Evolutionary conservation across 2,888 invertebrate genomes (phyloP).

Genomic region (Gonocerus acuteangulatus): DNA sequence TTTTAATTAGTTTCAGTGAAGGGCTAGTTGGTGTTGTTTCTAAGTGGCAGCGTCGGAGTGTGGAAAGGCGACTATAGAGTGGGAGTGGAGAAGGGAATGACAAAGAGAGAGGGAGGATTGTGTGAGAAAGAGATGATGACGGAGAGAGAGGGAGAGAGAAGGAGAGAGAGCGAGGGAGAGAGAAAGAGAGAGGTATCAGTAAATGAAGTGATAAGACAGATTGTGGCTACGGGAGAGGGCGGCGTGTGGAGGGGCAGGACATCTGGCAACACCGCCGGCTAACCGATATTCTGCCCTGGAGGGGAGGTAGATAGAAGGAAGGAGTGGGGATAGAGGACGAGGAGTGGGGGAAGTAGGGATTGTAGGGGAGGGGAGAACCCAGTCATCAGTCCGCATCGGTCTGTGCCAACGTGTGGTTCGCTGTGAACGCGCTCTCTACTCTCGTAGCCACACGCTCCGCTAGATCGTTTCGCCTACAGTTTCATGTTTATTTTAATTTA

Average conservation of each 20-base stretch:
- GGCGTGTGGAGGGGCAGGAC: background rate
- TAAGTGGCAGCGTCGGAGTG: slow-evolving; percentile 10
- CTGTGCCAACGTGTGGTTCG: background rate
- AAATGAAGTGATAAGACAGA: slow-evolving; percentile 1
- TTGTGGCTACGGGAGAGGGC: background rate
- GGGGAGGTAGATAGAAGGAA: too few species aligned
- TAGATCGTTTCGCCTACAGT: background rate
- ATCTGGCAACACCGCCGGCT: slow-evolving; percentile 16
- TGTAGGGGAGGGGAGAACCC: slow-evolving; percentile 4
- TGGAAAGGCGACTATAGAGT: slow-evolving; percentile 27
- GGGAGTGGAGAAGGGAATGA: slow-evolving; percentile 31
- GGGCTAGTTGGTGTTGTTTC: slow-evolving; percentile 3
- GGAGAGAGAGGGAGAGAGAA: slow-evolving; percentile 41
- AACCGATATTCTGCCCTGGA: background rate
- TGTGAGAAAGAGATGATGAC: slow-evolving; percentile 32
- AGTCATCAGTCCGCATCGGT: slow-evolving; percentile 20
- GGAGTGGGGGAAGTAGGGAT: background rate
- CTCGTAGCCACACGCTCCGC: background rate
- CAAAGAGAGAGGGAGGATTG: slow-evolving; percentile 16
- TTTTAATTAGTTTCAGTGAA: background rate
- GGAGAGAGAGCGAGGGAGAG: slow-evolving; percentile 35
- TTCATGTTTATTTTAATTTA: too few species aligned
- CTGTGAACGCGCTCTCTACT: background rate
- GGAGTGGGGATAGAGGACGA: background rate
- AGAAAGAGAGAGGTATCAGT: slow-evolving; percentile 28